Percentiles rank a stretch among this genome's conserved stretches.
phyloP scores from a whole-genome alignment of 2,888 invertebrate genomes.

The Prenolepis imparis region DNA sequence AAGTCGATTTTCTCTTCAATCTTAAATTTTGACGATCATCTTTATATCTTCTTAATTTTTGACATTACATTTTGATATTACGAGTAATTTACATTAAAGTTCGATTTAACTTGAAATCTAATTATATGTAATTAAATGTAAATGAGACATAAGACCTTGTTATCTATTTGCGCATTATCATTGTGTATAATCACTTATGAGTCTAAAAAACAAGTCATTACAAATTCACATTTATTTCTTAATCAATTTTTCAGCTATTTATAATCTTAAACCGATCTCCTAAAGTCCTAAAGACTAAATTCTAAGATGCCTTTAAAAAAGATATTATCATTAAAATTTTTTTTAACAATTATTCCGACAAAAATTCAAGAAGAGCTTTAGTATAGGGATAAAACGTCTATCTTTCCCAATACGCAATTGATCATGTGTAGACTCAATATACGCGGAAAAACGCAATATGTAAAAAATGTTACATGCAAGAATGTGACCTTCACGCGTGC shows the following conservation, averaged over 20 bases:
- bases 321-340: background rate
- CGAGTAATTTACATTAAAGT: background rate
- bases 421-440: background rate
- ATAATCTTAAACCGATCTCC: background rate
- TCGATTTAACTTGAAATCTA: background rate
- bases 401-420: background rate
- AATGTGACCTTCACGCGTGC: slow-evolving; percentile 29
- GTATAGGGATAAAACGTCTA: background rate
- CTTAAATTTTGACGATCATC: background rate
- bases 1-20: background rate
- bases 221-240: background rate
- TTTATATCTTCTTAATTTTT: background rate
- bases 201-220: background rate
- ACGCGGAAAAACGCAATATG: background rate
- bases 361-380: background rate
- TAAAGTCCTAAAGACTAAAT: background rate
- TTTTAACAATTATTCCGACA: background rate
- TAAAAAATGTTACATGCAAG: background rate
- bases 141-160: background rate
- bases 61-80: background rate
- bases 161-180: background rate
- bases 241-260: background rate
- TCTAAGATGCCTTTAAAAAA: background rate
- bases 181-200: background rate
- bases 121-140: too few species aligned